phyloP scores from a whole-genome alignment of 2,797 vertebrate species.

The Enteromius argenteus region DNA sequence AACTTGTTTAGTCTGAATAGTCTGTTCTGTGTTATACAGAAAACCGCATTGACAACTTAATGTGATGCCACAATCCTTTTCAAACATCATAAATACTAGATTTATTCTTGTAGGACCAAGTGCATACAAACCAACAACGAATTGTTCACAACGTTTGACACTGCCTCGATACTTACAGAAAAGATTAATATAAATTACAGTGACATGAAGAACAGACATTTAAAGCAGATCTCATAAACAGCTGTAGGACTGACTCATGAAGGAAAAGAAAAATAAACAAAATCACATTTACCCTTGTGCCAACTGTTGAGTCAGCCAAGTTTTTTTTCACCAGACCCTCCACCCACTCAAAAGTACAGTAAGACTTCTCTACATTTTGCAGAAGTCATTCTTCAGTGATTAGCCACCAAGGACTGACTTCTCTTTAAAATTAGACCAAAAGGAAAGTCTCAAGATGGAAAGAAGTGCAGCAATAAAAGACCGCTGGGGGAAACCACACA shows the following conservation, averaged over 20 bases:
- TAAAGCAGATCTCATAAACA: neutral
- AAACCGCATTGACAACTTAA: conserved; percentile 3
- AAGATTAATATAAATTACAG: neutral
- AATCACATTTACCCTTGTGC: conserved; percentile 15
- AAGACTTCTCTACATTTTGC: conserved; percentile 14
- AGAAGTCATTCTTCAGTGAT: conserved; percentile 22
- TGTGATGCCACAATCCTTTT: conserved; percentile 5
- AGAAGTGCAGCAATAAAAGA: conserved; percentile 31
- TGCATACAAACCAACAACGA: neutral
- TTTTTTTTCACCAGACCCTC: conserved; percentile 45
- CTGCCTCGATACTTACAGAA: neutral
- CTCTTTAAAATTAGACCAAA: conserved; percentile 19
- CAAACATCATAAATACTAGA: neutral
- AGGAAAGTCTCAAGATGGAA: conserved; percentile 36
- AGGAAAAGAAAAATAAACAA: neutral
- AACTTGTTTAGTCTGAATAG: conserved; percentile 30
- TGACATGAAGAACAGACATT: neutral
- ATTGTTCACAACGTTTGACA: neutral
- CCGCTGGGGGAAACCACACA: conserved; percentile 24
- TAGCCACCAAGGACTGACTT: conserved; percentile 29
- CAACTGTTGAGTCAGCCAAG: conserved; percentile 31
- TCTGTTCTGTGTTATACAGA: neutral
- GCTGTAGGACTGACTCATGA: neutral
- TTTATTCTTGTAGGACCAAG: neutral
- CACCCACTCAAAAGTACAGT: conserved; percentile 43